Base-by-base conservation (phyloP, 2,888 invertebrate genomes). In the Camponotus fellah region DNA sequence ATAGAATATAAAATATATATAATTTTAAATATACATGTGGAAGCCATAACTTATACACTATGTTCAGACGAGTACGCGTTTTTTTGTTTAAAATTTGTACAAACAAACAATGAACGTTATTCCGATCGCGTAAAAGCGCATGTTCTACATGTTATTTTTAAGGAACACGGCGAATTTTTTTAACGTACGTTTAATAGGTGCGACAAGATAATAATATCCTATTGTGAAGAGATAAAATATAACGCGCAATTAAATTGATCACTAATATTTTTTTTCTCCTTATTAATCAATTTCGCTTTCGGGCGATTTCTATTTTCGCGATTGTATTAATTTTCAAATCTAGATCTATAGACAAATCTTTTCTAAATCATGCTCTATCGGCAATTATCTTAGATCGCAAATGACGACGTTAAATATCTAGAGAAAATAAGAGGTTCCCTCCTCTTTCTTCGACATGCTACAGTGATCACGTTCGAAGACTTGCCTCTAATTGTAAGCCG, bases 51-150 rank as follows among this genome's bases (percentile, higher is more conserved):
- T 80, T 46, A 75, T 75, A 64, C 21, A 26, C 34, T n/a, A 66
- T 37, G 34, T 46, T 72, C 37, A 26, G n/a, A 69, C 21, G 32
- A 37, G 26, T 71, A 21, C 46, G 32, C 32, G 2, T 46, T 43
- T 53, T 26, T 71, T 43, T 71, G 4, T 53, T 77, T 69, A 69
- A 77, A 77, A 77, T 77, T 77, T 77, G 40, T 77, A 77, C 32
- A 65, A 69, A 60, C 21, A 79, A 72, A 72, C 60, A 79, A 72
- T 17, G 17, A 72, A 40, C 60, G 43, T 5, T 14, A 26, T 60
- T 60, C 14, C 9, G 43, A 79, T 32, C 17, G 43, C 58, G 17
- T 71, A 12, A 60, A 71, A 71, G 43, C 58, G 53, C 26, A 21
- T 79, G 21, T 34, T 46, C 65, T 34, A 65, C 21, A 65, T n/a